Percentiles rank a stretch among this genome's conserved stretches.
Conservation (phyloP, 1,140 invertebrate species). For the Heliothis subflexa region DNA sequence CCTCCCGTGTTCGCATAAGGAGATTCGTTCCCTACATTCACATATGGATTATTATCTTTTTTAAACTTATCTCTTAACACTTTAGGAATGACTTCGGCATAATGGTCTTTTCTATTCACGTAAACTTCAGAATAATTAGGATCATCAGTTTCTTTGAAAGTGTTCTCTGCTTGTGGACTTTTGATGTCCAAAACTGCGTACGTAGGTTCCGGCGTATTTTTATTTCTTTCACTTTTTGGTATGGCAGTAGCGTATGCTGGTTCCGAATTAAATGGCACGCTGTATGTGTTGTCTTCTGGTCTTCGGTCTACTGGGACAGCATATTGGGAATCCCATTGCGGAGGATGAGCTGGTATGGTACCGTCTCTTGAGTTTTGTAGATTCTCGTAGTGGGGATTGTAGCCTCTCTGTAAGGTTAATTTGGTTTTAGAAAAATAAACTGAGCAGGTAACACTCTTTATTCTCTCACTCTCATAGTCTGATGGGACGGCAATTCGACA, state of each 20-base stretch:
- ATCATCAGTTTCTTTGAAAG: background rate
- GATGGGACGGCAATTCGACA: too few relatives aligned
- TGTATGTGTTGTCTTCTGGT: background rate
- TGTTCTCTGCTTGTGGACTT: background rate
- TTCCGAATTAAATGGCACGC: background rate
- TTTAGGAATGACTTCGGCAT: background rate
- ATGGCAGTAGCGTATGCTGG: background rate
- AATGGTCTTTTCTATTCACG: background rate
- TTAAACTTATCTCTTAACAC: background rate
- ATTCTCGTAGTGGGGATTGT: constrained; percentile 1
- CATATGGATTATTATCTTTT: background rate
- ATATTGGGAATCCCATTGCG: constrained; percentile 6
- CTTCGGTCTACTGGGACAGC: background rate
- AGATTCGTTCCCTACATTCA: background rate
- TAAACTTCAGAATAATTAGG: constrained; percentile 7
- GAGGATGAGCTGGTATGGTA: background rate
- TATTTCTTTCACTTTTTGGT: background rate
- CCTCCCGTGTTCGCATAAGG: background rate
- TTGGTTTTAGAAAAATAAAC: background rate
- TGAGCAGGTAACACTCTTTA: too few relatives aligned
- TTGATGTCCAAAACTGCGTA: background rate
- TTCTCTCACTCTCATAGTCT: background rate
- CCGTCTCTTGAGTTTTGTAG: background rate
- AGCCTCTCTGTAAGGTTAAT: background rate
- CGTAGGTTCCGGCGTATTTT: background rate